Evolutionary conservation across 2,888 invertebrate species (phyloP).

Genomic region (Leucoma salicis): DNA sequence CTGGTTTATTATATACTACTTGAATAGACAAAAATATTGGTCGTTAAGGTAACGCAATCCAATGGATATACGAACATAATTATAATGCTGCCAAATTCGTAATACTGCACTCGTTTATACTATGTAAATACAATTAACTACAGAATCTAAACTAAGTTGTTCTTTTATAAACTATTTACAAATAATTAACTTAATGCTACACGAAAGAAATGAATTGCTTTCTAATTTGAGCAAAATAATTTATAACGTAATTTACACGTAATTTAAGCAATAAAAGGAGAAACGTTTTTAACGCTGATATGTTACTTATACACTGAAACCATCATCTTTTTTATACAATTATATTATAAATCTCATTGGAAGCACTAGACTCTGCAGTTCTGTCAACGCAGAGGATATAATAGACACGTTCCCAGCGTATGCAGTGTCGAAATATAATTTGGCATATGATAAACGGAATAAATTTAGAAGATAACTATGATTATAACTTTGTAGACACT

Average conservation of each 20-base stretch:
- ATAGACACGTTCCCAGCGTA: no score
- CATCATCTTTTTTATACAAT: conserved; percentile 10
- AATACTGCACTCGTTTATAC: not conserved
- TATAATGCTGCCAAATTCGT: not conserved
- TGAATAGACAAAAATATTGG: not conserved
- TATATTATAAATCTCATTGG: not conserved
- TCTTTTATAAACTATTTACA: no score
- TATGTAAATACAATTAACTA: not conserved
- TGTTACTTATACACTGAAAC: conserved; percentile 42
- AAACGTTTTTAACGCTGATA: conserved; percentile 50
- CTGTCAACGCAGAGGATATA: no score
- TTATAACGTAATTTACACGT: conserved; percentile 27
- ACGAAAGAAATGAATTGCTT: conserved; percentile 51
- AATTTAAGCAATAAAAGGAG: conserved; percentile 6
- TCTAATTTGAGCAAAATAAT: conserved; percentile 64
- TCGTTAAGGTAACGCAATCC: not conserved
- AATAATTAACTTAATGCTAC: conserved; percentile 23
- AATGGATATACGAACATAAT: not conserved
- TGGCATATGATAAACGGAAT: no score
- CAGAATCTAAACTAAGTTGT: no score
- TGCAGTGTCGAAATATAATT: no score
- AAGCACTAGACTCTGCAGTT: no score
- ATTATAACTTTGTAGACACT: no score
- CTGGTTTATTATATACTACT: not conserved
- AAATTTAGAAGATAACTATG: no score